Base-by-base conservation (phyloP, 2,113 vertebrate genomes). In the Pardalotus punctatus region DNA sequence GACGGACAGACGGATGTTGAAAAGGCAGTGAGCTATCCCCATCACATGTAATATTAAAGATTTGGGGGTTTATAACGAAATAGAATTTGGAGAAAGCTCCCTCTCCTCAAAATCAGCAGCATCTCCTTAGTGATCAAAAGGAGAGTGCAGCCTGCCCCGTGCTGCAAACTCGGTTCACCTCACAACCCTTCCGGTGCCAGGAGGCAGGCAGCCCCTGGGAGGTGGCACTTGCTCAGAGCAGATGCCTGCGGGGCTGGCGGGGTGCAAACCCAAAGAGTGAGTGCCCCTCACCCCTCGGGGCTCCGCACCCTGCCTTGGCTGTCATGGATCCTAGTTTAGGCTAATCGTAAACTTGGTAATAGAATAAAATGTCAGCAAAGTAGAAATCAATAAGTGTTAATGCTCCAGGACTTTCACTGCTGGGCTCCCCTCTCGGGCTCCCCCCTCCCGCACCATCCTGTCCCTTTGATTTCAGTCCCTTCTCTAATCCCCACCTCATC, bases 401-500 rank as follows among this genome's bases (percentile, higher is more conserved):
- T 94, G 92, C 84, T 91, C 81, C 91, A 58, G 95, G 96, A 97
- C 96, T 98, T 97, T 98, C 97, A 98, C 97, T 97, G 94, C 94
- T 82, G 94, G 85, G 65, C 78, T 93, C 70, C 64, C 50, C 88
- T 76, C 83, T 84, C 42, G 42, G 61, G 31, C 50, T 92, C 36
- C 48, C 76, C 66, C 81, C 86, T 74, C 88, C 89, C 73, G 69
- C 95, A 91, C 91, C 96, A 95, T 93, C 81, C 96, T 62, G 78
- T 95, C 97, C 97, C 96, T 96, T 95, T 97, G 95, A 96, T 93
- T 97, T 97, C 96, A 96, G 94, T 93, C 86, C 96, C 79, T n/a
- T 94, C 98, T 79, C 92, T 98, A 98, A 98, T 98, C 98, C 98
- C 96, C 97, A 98, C 98, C 98, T 98, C 98, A 98, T 98, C 98